Conservation (phyloP, 1,140 invertebrate species). For the Caenorhabditis tropicalis region DNA sequence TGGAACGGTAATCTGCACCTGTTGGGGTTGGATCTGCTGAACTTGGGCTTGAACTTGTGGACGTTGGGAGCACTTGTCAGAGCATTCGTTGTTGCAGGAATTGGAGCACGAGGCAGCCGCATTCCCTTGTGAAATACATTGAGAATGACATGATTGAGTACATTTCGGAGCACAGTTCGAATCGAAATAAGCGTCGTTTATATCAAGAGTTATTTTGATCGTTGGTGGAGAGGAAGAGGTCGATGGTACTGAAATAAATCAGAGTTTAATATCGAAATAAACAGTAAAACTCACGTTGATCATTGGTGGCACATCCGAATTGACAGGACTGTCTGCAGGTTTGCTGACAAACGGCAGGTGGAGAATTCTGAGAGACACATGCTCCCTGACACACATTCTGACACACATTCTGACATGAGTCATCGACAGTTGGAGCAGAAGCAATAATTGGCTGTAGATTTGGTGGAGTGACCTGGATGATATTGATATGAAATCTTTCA, state of each 20-base stretch:
- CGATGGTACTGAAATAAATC: background rate
- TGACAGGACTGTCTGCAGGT: constrained; percentile 43
- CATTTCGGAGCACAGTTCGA: constrained; percentile 38
- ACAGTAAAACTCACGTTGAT: background rate
- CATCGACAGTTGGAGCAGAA: constrained; percentile 5
- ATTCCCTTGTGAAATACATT: constrained; percentile 49
- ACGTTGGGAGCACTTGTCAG: constrained; percentile 3
- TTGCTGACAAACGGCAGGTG: constrained; percentile 19
- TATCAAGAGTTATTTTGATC: constrained; percentile 48
- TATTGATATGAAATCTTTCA: background rate
- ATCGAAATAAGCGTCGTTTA: constrained; percentile 47
- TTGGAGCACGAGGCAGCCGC: constrained; percentile 13
- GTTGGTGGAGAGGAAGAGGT: background rate
- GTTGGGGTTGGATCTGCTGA: constrained; percentile 12
- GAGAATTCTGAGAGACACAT: constrained; percentile 27
- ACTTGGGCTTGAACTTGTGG: constrained; percentile 22
- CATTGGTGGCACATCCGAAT: constrained; percentile 36
- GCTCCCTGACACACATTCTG: constrained; percentile 45
- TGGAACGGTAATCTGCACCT: constrained; percentile 26
- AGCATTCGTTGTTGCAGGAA: constrained; percentile 37
- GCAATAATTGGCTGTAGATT: constrained; percentile 31
- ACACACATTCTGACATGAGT: constrained; percentile 39
- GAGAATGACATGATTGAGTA: constrained; percentile 47
- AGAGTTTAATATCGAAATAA: too few species aligned
- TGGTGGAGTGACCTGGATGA: constrained; percentile 14